Conservation (phyloP, 2,113 vertebrate genomes). For the Paraplagusia blochii region DNA sequence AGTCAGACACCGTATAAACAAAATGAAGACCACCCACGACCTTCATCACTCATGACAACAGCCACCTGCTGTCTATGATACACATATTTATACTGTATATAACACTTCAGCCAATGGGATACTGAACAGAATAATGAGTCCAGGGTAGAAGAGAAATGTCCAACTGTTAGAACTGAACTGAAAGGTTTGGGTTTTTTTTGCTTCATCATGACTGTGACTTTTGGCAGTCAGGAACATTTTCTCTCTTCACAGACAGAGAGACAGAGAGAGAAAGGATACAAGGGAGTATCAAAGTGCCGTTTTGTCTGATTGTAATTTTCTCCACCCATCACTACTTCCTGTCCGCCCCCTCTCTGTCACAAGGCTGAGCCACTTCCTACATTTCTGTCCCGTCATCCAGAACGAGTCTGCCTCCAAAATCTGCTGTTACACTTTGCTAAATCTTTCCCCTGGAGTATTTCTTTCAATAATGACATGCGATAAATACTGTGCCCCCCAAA, state of each 20-base stretch:
- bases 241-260: slow-evolving; percentile 22
- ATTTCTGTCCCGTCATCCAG: neutral
- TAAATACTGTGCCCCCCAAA: slow-evolving; percentile 15
- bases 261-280: slow-evolving; percentile 13
- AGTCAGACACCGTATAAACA: slow-evolving; percentile 41
- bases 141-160: slow-evolving; percentile 9
- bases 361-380: slow-evolving; percentile 10
- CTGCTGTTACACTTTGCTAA: slow-evolving; percentile 51
- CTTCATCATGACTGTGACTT: slow-evolving; percentile 4
- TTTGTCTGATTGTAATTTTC: slow-evolving; percentile 55
- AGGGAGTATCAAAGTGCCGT: slow-evolving; percentile 65
- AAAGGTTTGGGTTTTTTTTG: slow-evolving; percentile 25
- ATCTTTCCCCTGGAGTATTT: slow-evolving; percentile 24
- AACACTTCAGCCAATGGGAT: slow-evolving; percentile 25
- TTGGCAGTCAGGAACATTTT: slow-evolving; percentile 27
- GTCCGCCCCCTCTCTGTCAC: slow-evolving; percentile 12
- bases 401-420: slow-evolving; percentile 5
- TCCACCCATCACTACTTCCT: slow-evolving; percentile 36
- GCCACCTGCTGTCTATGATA: slow-evolving; percentile 19
- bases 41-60: slow-evolving; percentile 21
- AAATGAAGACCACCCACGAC: slow-evolving; percentile 55
- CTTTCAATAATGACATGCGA: neutral
- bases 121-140: slow-evolving; percentile 7
- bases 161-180: slow-evolving; percentile 19
- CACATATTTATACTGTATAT: neutral